Conservation (phyloP, 2,797 vertebrate genomes). For the Pipistrellus pipistrellus region DNA sequence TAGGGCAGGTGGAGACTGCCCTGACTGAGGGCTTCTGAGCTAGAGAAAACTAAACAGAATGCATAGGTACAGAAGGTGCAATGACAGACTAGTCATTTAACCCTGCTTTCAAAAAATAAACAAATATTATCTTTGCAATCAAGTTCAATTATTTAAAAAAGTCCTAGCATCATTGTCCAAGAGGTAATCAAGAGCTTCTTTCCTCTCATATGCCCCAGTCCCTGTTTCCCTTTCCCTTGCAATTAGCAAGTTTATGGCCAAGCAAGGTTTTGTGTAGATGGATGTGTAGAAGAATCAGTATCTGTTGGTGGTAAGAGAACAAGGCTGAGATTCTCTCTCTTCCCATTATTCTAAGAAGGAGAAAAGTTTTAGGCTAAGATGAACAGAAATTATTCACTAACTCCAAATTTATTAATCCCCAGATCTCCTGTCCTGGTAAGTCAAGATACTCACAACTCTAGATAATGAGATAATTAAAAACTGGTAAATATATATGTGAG, state of each 20-base stretch:
- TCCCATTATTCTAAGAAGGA: constrained; percentile 54
- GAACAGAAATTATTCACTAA: constrained; percentile 59
- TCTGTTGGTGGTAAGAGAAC: background rate
- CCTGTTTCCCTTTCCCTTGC: background rate
- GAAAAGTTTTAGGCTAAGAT: constrained; percentile 70
- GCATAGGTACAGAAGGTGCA: no score
- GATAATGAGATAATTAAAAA: constrained; percentile 77
- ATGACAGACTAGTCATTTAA: background rate
- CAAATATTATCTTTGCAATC: background rate
- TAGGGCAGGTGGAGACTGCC: background rate
- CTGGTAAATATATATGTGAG: constrained; percentile 68
- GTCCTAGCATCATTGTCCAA: background rate
- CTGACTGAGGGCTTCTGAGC: background rate
- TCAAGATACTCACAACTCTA: constrained; percentile 40
- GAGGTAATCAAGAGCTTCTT: background rate
- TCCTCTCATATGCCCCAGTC: background rate
- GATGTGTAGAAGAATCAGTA: background rate
- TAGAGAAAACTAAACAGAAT: background rate
- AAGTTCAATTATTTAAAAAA: background rate
- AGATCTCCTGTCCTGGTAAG: constrained; percentile 74
- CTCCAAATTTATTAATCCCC: constrained; percentile 69
- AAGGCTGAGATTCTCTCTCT: background rate
- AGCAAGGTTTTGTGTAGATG: background rate
- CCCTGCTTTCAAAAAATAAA: background rate
- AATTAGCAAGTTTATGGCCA: background rate